phyloP scores from a whole-genome alignment of 2,797 vertebrate genomes.

The Prionace glauca region DNA sequence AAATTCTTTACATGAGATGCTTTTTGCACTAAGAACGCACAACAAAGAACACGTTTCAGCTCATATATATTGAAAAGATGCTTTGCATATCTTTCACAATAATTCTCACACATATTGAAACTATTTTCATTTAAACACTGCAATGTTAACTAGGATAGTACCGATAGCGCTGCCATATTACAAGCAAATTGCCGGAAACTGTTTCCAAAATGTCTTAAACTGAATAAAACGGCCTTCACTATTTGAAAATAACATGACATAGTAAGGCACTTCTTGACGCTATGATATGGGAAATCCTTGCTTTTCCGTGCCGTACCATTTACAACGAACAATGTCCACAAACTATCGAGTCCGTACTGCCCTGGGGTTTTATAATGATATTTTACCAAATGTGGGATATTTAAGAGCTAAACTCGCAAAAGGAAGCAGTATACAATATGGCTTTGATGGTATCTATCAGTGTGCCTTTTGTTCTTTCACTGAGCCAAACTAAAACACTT shows the following conservation, averaged over 20 bases:
- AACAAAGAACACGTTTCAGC: conserved; percentile 36
- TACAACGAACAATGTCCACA: background rate
- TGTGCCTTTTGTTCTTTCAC: background rate
- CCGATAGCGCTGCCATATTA: conserved; percentile 26
- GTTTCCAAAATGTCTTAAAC: conserved; percentile 41
- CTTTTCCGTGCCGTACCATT: background rate
- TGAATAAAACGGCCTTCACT: conserved; percentile 47
- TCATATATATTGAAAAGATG: conserved; percentile 35
- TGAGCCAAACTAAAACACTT: background rate
- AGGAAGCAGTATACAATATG: conserved; percentile 28
- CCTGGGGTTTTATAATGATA: background rate
- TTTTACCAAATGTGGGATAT: background rate
- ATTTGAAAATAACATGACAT: conserved; percentile 48
- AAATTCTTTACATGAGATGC: conserved; percentile 37
- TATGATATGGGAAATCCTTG: conserved; percentile 14
- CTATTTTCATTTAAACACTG: conserved; percentile 34
- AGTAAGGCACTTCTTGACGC: conserved; percentile 52
- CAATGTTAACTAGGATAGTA: conserved; percentile 5
- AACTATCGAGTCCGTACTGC: background rate
- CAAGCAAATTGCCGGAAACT: conserved; percentile 35
- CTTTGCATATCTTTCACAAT: conserved; percentile 37
- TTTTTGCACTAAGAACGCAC: conserved; percentile 30
- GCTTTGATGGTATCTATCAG: conserved; percentile 6
- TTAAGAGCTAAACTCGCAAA: conserved; percentile 11
- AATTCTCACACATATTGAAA: conserved; percentile 25